Base-by-base conservation (phyloP, 2,888 invertebrate species). In the Mesorhabditis spiculigera region DNA sequence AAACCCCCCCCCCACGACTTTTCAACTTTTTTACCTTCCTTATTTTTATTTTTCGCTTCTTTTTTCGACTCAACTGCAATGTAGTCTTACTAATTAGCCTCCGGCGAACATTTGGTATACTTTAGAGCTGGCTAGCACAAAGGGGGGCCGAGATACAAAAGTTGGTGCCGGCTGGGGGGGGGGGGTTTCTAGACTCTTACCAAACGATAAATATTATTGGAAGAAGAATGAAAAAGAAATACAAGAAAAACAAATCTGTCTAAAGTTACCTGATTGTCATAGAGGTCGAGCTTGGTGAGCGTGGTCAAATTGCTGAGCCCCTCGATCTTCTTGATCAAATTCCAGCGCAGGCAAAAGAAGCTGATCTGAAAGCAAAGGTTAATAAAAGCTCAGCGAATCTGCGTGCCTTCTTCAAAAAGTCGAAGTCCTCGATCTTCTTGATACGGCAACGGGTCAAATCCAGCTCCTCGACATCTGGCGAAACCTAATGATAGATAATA, bases 281-380 rank as follows among this genome's bases (percentile, higher is more conserved):
- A 95, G 4, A 98, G 88, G 85, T 98, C 97, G 67, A 98, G 87
- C 86, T 96, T 94, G n/a, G 90, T 90, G 28, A 98, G 89, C 4
- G 80, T 80, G 43, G 78, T 76, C 63, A 97, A 88, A 1, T 90
- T 91, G 68, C 90, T 87, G 50, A 98, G 87, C 84, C 95, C 95
- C 87, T 97, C 95, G 79, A 98, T 95, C 87, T 92, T 93, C 86
- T 93, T 95, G 42, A 98, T 93, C 10, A 95, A 89, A 88, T 98
- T 98, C 93, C 97, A 97, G 65, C 96, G 90, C 68, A 97, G 89
- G 85, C 91, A 94, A 50, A 97, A 88, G 73, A 90, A 90, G 88
- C 94, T 76, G 8, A 82, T 71, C 70, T 64, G 10, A 45, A 42
- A 43, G 4, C 3, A 28, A 5, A n/a, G 28, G 13, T 63, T 4